Evolutionary conservation across 2,797 vertebrate species (phyloP).

Genomic region (Bradypodion ventrale): DNA sequence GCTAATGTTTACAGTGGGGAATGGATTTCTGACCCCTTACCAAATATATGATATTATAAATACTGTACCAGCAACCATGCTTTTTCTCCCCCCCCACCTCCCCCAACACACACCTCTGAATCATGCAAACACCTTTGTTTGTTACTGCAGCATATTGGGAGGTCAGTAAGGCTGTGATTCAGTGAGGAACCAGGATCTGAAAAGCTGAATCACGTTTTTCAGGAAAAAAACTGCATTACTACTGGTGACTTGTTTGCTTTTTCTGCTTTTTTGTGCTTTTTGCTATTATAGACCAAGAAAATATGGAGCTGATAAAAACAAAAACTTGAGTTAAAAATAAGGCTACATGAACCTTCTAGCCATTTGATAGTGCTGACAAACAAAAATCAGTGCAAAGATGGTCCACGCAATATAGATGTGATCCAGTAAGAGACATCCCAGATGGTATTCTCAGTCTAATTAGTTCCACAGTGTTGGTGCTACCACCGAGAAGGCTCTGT

Average conservation of each 20-base stretch:
- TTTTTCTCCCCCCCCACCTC: too few species aligned
- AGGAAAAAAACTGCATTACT: slow-evolving; percentile 63
- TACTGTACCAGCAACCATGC: not conserved
- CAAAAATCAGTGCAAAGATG: not conserved
- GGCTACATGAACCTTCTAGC: not conserved
- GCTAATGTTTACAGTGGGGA: not conserved
- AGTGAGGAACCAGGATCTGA: slow-evolving; percentile 60
- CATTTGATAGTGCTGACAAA: not conserved
- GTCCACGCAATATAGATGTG: too few species aligned
- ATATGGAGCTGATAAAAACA: not conserved
- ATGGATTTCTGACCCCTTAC: not conserved
- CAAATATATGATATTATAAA: not conserved
- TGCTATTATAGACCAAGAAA: not conserved
- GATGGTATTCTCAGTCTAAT: not conserved
- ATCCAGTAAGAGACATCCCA: not conserved
- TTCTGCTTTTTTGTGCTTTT: slow-evolving; percentile 6
- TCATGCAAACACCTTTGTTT: not conserved
- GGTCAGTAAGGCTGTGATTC: slow-evolving; percentile 52
- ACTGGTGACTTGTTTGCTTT: not conserved
- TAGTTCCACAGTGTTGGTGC: too few species aligned
- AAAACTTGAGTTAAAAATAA: not conserved
- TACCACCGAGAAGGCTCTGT: too few species aligned
- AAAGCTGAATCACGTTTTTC: slow-evolving; percentile 71
- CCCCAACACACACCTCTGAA: not conserved
- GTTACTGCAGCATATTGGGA: not conserved